Evolutionary conservation across 2,888 invertebrate species (phyloP).

Genomic region (Tuberolachnus salignus): DNA sequence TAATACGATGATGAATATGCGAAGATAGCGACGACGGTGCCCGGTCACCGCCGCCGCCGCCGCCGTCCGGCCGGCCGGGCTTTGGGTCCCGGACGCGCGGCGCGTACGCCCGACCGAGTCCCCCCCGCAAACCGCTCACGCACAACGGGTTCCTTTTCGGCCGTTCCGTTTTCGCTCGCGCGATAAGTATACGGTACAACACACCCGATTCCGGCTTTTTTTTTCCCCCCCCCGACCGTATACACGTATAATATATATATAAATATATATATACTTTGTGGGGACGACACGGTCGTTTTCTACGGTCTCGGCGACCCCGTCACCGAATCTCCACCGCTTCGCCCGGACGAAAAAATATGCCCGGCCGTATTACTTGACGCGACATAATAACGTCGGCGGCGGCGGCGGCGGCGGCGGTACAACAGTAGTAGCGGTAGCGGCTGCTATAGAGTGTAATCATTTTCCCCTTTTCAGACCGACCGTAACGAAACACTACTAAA

Average conservation of each 20-base stretch:
- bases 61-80: background rate
- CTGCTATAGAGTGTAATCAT: slow-evolving; percentile 40
- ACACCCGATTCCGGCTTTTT: no score
- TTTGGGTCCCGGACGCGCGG: slow-evolving; percentile 31
- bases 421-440: background rate
- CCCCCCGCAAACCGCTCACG: slow-evolving; percentile 3
- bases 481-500: slow-evolving; percentile 33
- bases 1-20: slow-evolving; percentile 12
- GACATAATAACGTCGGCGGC: no score
- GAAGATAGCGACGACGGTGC: slow-evolving; percentile 6
- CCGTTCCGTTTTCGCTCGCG: no score
- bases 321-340: slow-evolving; percentile 21
- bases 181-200: no score
- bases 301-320: background rate
- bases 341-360: slow-evolving; percentile 39
- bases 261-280: no score
- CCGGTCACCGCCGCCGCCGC: no score
- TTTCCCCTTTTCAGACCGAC: slow-evolving; percentile 49
- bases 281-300: no score
- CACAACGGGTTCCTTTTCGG: no score
- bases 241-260: no score
- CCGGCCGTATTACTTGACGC: background rate
- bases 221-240: no score
- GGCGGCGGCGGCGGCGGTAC: background rate
- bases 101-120: background rate